These are phyloP conservation scores for Ceyx margarethae DNA, from an alignment of 2,113 vertebrate species.

Conservation along the genomic window DNA sequence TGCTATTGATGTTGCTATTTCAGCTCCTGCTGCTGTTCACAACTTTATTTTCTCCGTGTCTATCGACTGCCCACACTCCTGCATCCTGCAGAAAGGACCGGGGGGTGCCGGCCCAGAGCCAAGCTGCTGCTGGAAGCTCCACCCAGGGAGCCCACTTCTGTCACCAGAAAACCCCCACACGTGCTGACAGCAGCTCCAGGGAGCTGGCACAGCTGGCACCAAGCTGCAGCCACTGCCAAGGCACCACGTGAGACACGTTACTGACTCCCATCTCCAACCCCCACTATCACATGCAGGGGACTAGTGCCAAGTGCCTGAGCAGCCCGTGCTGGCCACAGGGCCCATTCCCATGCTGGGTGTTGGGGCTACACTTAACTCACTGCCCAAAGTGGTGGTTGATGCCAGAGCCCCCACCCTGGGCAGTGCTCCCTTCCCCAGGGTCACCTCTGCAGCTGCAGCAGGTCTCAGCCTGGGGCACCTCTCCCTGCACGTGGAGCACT, in stretches of 20 bases:
- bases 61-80: neutral
- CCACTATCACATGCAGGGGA: rapidly evolving
- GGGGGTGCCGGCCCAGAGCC: rapidly evolving
- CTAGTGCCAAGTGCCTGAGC: neutral
- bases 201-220: neutral
- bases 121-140: neutral
- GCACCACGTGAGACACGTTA: rapidly evolving
- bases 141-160: no score
- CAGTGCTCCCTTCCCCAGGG: neutral
- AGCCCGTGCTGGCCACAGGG: neutral
- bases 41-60: neutral
- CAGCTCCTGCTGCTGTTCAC: conserved; percentile 35
- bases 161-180: no score
- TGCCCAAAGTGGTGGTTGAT: rapidly evolving
- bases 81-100: neutral
- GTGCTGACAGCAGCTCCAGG: no score
- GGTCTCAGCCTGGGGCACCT: neutral
- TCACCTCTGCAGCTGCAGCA: neutral
- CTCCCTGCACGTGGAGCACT: rapidly evolving
- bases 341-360: no score
- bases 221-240: neutral
- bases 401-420: neutral
- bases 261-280: neutral
- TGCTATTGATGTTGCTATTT: conserved; percentile 48
- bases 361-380: rapidly evolving